Base-by-base conservation (phyloP, 2,113 vertebrate genomes). In the Campylomormyrus tamandua region DNA sequence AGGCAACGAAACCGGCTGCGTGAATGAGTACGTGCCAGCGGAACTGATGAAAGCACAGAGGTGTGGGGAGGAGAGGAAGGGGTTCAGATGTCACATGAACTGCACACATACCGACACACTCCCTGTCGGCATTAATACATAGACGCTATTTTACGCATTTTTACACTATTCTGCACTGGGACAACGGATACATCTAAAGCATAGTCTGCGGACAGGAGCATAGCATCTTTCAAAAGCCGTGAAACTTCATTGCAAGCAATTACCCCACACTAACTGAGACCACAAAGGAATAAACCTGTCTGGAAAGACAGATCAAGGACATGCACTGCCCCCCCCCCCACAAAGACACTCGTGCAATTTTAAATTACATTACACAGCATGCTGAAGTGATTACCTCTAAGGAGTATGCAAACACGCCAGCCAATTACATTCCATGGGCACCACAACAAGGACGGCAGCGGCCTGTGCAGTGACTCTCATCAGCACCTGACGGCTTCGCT, bases 361-460 rank as follows among this genome's bases (percentile, higher is more conserved):
- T 5, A 87, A 92, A 91, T 77, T 86, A 5, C 90, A 92, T 91
- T 13, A 92, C 70, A 90, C 90, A 52, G 58, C 90, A 91, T 87
- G 52, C 46, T 88, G 83, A 91, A 91, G 84, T 89, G 89, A 93
- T 94, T 80, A 42, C 74, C 35, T 39, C 74, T 39, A 92, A 92
- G 6, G 87, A 88, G 90, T 93, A 35, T 31, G 93, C 88, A 86
- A 83, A 45, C 94, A 92, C 42, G 92, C 92, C 92, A 92, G 50
- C 31, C 89, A 74, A n/a, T 85, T 50, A 35, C 27, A 77, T 80
- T 45, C 39, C 9, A 31, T 11, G 62, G 70, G 31, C 15, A 80
- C 74, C 74, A 80, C 17, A 8, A 39, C 17, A 19, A 39, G 39
- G 74, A 42, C 1, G 35, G 74, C 31, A 7, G 39, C 74, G 2